Evolutionary conservation across 2,888 invertebrate genomes (phyloP).

Genomic region (Eumerus sabulonum): DNA sequence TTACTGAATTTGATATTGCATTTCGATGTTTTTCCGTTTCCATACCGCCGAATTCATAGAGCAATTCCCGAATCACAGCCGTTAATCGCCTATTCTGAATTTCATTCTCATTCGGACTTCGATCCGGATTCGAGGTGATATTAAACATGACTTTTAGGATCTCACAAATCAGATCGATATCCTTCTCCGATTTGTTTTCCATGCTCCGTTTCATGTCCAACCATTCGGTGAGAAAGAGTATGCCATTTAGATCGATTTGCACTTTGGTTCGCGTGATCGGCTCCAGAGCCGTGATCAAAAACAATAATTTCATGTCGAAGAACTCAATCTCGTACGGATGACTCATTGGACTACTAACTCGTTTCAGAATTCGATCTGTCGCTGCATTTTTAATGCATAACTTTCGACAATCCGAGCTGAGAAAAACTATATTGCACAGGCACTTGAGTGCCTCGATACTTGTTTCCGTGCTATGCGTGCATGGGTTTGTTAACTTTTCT

Average conservation of each 20-base stretch:
- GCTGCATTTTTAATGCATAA: conserved; percentile 83
- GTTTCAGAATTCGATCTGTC: conserved; percentile 86
- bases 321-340: conserved; percentile 82
- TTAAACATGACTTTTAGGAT: conserved; percentile 90
- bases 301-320: conserved; percentile 93
- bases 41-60: conserved; percentile 79
- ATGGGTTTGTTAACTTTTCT: conserved; percentile 71
- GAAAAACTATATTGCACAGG: conserved; percentile 92
- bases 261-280: conserved; percentile 84
- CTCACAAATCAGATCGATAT: conserved; percentile 85
- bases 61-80: conserved; percentile 84
- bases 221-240: conserved; percentile 84
- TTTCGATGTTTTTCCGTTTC: conserved; percentile 78
- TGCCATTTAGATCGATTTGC: conserved; percentile 84
- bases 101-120: conserved; percentile 83
- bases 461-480: conserved; percentile 78
- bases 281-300: conserved; percentile 92
- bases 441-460: conserved; percentile 91
- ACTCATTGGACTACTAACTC: conserved; percentile 81
- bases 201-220: conserved; percentile 83
- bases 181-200: conserved; percentile 80
- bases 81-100: conserved; percentile 86
- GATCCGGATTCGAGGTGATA: conserved; percentile 82
- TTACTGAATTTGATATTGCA: conserved; percentile 88
- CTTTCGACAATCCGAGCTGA: conserved; percentile 83